A percentile compares a stretch with the other conserved stretches of the same genome.
These are phyloP conservation scores for Leptoteleia sp. DNA, from an alignment of 1,140 invertebrate genomes.

Conservation along the genomic window DNA sequence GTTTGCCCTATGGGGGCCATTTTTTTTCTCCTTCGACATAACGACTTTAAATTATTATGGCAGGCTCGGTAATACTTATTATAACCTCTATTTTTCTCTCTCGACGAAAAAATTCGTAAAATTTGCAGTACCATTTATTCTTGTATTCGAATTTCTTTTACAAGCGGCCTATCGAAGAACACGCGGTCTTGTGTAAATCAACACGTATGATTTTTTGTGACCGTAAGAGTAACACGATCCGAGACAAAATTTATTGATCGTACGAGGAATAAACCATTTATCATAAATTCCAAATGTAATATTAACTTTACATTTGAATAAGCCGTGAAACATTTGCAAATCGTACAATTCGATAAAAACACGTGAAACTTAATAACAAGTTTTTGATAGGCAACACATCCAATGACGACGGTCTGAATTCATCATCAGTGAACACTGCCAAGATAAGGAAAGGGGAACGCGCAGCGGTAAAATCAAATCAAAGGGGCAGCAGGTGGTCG, in stretches of 20 bases:
- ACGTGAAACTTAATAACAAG: slow-evolving; percentile 48
- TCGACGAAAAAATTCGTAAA: too few species aligned
- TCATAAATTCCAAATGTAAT: slow-evolving; percentile 42
- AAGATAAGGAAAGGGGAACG: slow-evolving; percentile 79
- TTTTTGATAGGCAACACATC: slow-evolving; percentile 53
- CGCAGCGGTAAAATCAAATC: slow-evolving; percentile 80
- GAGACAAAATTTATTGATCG: slow-evolving; percentile 38
- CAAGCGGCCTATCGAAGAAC: not conserved
- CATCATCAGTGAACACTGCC: slow-evolving; percentile 76
- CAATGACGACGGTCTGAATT: slow-evolving; percentile 66
- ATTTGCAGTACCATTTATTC: slow-evolving; percentile 6
- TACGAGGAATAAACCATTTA: slow-evolving; percentile 28
- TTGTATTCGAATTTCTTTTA: not conserved
- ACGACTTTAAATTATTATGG: too few species aligned
- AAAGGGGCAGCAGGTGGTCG: slow-evolving; percentile 81
- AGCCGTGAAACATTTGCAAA: slow-evolving; percentile 41
- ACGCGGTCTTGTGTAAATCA: slow-evolving; percentile 4
- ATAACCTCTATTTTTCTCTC: too few species aligned
- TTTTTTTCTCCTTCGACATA: too few species aligned
- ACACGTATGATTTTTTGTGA: slow-evolving; percentile 6
- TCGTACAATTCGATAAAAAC: slow-evolving; percentile 39
- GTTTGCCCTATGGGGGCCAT: too few species aligned
- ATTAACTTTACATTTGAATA: slow-evolving; percentile 40
- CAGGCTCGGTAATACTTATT: too few species aligned
- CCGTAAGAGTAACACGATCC: slow-evolving; percentile 16